Base-by-base conservation (phyloP, 1,140 invertebrate species). In the Chironomus tepperi region DNA sequence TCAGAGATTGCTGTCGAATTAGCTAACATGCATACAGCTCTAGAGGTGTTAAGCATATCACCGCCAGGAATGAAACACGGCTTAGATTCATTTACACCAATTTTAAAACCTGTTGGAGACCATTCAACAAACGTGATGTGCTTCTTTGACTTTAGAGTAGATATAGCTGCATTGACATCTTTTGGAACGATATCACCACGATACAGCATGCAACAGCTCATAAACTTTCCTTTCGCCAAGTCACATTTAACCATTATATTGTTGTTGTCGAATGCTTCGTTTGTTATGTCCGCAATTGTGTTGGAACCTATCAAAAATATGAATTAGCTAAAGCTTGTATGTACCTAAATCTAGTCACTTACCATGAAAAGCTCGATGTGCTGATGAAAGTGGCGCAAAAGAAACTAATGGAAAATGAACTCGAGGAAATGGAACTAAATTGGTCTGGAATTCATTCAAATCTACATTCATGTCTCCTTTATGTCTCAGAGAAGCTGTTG, bases 211-310 rank as follows among this genome's bases (percentile, higher is more conserved):
- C 91, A 93, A 75, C 90, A 91, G 2, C 91, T 89, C 90, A 93
- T 93, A 75, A 89, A 91, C 76, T 88, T 89, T 7, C 89, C 89
- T 70, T 82, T 81, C 3, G 87, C 84, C 0, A 89, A 89, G 81
- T 91, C 88, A 77, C 90, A 92, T 78, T 93, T 88, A 0, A 94
- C 89, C 91, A 94, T 93, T 83, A 93, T 91, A 80, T 92, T 92
- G 73, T 79, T 77, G 21, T 84, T 80, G 77, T 94, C 91, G 76
- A 94, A 94, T 77, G 92, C 93, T 3, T 88, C 86, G 79, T 88
- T 91, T 43, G 93, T 93, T 57, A 94, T 87, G 75, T 92, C 89
- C 8, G 86, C 83, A 12, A 92, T 91, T 1, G 86, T 84, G 42
- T 90, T 83, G 64, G 88, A 86, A 75, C 24, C 24, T 34, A 5